Base-by-base conservation (phyloP, 2,113 vertebrate species). In the Coturnix japonica region DNA sequence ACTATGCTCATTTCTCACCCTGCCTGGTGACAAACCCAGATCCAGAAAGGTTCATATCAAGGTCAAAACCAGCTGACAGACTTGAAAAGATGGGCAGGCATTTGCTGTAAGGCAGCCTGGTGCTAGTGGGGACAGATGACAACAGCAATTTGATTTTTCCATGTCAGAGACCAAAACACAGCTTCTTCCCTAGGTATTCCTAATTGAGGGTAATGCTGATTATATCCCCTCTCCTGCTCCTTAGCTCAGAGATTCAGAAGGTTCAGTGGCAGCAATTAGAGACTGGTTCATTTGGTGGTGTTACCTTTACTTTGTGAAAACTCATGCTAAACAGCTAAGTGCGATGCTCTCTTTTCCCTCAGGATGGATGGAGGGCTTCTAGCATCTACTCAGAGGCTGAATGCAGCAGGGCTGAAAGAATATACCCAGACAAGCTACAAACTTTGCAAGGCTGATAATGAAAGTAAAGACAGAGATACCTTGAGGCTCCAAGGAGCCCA, bases 51-150 rank as follows among this genome's bases (percentile, higher is more conserved):
- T 39, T 60, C 6, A 0, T 57, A 74, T 18, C 85, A 90, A 90
- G 90, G 85, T 92, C 85, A 80, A 30, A 85, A 51, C 43, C 8
- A 18, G 30, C 78, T 78, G 86, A 30, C 89, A 89, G 85, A 30
- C 85, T 79, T 10, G 76, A 77, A 51, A 85, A 87, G 46, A 19
- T 61, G 64, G 47, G 67, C 4, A 57, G 46, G n/a, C n/a, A 22
- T 81, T 74, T 5, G 13, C 72, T 91, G 19, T 13, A 10, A 71
- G 82, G n/a, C 65, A 93, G 72, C 30, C 72, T 43, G 65, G 31
- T 3, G 7, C 72, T 53, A 39, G 4, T 12, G 33, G 49, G 44
- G 65, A n/a, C 2, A 9, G 56, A 49, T 43, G 57, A 73, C 84
- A 91, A 60, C 39, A 87, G 70, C 63, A 61, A 19, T 87, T 86